phyloP scores from a whole-genome alignment of 1,140 invertebrate species.

The Leptinotarsa undecemlineata region DNA sequence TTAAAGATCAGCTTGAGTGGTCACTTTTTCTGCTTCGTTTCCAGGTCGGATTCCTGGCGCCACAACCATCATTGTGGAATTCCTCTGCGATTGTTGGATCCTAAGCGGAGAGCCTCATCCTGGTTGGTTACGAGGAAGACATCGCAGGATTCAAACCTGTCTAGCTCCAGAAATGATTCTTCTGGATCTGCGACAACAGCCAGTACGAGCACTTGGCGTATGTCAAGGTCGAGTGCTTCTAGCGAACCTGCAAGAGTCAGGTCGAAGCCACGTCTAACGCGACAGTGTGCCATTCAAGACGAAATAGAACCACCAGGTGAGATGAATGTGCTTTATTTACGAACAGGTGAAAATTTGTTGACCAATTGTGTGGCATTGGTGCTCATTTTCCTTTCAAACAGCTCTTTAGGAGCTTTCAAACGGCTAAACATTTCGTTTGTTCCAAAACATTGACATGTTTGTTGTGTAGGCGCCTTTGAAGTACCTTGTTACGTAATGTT shows the following conservation, averaged over 20 bases:
- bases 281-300: slow-evolving; percentile 75
- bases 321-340: no score
- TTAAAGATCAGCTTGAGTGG: no score
- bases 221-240: slow-evolving; percentile 75
- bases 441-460: no score
- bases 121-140: slow-evolving; percentile 88
- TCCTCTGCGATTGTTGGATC: slow-evolving; percentile 73
- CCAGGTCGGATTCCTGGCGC: slow-evolving; percentile 77
- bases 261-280: slow-evolving; percentile 70
- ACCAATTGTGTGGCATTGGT: no score
- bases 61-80: slow-evolving; percentile 75
- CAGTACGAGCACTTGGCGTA: slow-evolving; percentile 82
- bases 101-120: slow-evolving; percentile 76
- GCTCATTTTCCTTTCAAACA: no score
- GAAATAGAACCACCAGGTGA: slow-evolving; percentile 64
- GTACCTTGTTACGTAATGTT: not conserved
- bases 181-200: slow-evolving; percentile 83
- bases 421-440: no score
- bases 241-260: slow-evolving; percentile 54
- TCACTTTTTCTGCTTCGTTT: no score
- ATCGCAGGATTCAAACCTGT: slow-evolving; percentile 86
- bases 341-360: no score
- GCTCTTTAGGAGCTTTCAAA: no score
- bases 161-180: slow-evolving; percentile 84
- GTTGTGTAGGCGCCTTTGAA: no score